phyloP scores from a whole-genome alignment of 2,797 vertebrate species.

The Chrysocyon brachyurus region DNA sequence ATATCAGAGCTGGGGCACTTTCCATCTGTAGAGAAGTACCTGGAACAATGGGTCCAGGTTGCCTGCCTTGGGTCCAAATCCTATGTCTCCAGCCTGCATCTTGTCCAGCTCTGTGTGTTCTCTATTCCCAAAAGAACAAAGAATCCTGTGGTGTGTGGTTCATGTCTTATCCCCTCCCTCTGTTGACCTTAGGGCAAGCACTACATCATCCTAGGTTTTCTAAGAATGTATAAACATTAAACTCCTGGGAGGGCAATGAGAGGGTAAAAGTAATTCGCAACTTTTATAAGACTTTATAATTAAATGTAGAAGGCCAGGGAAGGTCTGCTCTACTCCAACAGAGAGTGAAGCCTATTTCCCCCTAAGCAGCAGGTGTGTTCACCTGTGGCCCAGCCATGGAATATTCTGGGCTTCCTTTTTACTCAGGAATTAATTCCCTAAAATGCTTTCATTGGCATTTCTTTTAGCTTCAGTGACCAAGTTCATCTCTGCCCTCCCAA shows the following conservation, averaged over 20 bases:
- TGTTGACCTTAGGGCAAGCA: not conserved
- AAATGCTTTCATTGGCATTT: not conserved
- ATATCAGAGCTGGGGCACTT: not conserved
- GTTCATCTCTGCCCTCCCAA: not conserved
- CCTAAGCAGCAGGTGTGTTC: not conserved
- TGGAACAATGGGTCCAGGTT: not conserved
- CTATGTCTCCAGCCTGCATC: not conserved
- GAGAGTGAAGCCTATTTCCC: not conserved
- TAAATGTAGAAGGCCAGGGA: not conserved
- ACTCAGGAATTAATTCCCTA: conserved; percentile 36
- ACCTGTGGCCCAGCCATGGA: not conserved
- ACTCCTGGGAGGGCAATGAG: not conserved
- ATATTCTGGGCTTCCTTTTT: not conserved
- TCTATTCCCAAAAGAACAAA: not conserved
- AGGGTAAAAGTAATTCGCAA: not conserved
- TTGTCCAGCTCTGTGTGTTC: fast-evolving
- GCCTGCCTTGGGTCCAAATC: not conserved
- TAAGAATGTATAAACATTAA: not conserved
- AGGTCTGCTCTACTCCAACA: not conserved
- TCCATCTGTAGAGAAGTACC: not conserved
- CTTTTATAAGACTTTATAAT: not conserved
- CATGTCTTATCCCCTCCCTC: not conserved
- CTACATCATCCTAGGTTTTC: not conserved
- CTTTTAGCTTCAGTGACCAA: not conserved
- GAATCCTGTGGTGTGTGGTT: not conserved